Evolutionary conservation across 2,113 vertebrate genomes (phyloP), one percentile per base, ranked within the genome.

Genomic region (Chloebia gouldiae): DNA sequence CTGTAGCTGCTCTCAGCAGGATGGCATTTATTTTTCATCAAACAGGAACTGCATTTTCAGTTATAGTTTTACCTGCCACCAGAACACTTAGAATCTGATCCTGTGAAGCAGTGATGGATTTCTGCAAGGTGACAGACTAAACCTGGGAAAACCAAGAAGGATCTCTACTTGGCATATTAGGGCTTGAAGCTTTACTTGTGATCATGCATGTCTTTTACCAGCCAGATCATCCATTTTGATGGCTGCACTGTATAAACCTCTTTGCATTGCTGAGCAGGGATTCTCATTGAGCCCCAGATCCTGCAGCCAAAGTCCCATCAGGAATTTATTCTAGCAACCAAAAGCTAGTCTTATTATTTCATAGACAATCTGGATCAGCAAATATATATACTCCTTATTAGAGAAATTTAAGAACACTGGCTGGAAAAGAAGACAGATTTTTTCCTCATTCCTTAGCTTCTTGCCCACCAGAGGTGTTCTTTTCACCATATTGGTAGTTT

Each of bases 381-480:
- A 75, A 63, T 94, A 81, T 8, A 54, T 14, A 57, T 59, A 42
- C 28, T 69, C 9, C 53, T 93, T 45, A 73, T 66, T 88, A 64
- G 23, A 92, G 86, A 60, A 39, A 95, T 88, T 87, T 94, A 88
- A 95, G 80, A 96, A 86, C 3, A 2, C 13, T 88, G 33, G 56
- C 53, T 94, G 82, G 92, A 96, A 92, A 93, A 49, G 37, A 39
- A 83, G 17, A 81, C 70, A 83, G 19, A 18, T 77, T 50, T 84
- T 92, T 88, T 92, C 33, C 47, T 56, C 63, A 73, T 95, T 96
- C 40, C 39, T 81, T 86, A 70, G 40, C 39, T 95, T 85, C 31
- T 90, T 91, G 50, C 61, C 37, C 80, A 94, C 76, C 89, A 84
- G 82, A 83, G 60, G 37, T 59, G 11, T 11, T 80, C 80, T 73